Evolutionary conservation across 1,140 invertebrate species (phyloP).

Genomic region (Zeugodacus cucurbitae): DNA sequence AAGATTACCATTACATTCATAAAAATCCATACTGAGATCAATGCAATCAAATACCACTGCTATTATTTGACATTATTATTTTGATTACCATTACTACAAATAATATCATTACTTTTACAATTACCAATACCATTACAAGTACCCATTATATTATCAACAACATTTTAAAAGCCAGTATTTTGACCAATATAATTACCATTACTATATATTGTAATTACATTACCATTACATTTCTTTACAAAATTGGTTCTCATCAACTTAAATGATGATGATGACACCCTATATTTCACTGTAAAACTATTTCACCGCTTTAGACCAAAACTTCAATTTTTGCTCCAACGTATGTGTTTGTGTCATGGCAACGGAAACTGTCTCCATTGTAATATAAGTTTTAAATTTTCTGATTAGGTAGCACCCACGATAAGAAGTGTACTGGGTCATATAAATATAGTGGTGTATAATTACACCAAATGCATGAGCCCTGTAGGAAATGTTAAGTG

Average conservation of each 20-base stretch:
- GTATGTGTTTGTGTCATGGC: background rate
- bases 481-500: too few species aligned
- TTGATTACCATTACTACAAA: background rate
- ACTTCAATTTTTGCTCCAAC: background rate
- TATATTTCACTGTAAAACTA: too few species aligned
- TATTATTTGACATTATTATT: background rate
- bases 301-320: too few species aligned
- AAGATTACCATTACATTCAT: too few species aligned
- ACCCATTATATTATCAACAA: background rate
- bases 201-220: background rate
- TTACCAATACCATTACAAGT: background rate
- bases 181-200: background rate
- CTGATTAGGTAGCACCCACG: background rate
- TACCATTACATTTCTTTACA: background rate
- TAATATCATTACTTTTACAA: background rate
- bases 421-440: background rate
- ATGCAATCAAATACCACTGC: too few species aligned
- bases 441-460: too few species aligned
- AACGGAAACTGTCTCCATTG: conserved; percentile 8
- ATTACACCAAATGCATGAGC: too few species aligned
- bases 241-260: background rate
- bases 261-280: too few species aligned
- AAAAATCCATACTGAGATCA: too few species aligned
- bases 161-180: background rate
- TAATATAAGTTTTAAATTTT: conserved; percentile 14